Base-by-base conservation (phyloP, 2,113 vertebrate genomes). In the Stegastes partitus region DNA sequence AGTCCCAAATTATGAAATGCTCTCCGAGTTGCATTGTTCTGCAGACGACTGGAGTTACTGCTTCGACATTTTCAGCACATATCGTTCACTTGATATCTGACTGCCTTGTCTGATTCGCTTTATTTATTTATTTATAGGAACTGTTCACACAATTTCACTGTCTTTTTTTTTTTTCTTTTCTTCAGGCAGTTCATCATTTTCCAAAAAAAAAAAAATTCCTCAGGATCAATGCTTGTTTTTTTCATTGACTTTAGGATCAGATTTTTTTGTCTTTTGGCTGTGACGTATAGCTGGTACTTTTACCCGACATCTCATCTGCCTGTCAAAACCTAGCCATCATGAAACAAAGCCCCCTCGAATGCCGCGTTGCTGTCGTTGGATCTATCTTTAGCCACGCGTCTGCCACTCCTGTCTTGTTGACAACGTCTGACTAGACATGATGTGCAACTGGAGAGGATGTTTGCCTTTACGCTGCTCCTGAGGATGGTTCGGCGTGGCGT, bases 311-410 rank as follows among this genome's bases (percentile, higher is more conserved):
- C 83, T 87, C 85, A 82, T 87, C 83, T 81, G 72, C 77, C 71
- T 87, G 87, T 91, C 91, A 92, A 86, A 92, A 81, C 76, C 50
- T 63, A 77, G 75, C 66, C 82, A 79, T 85, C 82, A 57, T 69
- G 83, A 89, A 90, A 90, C 89, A 90, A 92, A 92, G 87, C 86
- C 64, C 80, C 70, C 74, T 61, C 8, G 61, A 84, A 90, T 77
- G 84, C 85, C 77, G 80, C 45, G 5, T 59, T 37, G 79, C 86
- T 80, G 74, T 73, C 74, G 45, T 89, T 83, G 77, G 76, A 89
- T 93, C 90, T 92, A 93, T 93, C 91, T 93, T 93, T 94, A 93
- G 92, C 87, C 31, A n/a, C 66, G 22, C 18, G 75, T 91, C 92
- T 91, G 83, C 86, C 79, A 83, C 79, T 87, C 63, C 86, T 77